Conservation (phyloP, 2,888 invertebrate genomes). For the Archips xylosteana region DNA sequence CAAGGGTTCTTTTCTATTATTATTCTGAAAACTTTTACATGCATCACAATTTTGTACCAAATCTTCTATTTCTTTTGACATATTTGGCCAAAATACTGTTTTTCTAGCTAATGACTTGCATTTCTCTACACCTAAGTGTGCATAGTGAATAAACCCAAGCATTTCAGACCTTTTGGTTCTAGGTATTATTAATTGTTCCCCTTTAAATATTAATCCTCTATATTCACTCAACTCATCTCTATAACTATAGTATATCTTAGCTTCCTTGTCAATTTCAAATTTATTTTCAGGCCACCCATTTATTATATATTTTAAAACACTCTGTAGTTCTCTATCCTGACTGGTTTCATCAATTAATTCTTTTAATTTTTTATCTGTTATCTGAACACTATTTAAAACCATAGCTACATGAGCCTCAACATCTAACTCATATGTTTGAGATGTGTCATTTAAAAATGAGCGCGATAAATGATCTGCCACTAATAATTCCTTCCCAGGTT, state of each 20-base stretch:
- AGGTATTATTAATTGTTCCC: conserved; percentile 8
- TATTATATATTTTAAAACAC: conserved; percentile 12
- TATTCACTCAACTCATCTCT: conserved; percentile 8
- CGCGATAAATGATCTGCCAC: conserved; percentile 13
- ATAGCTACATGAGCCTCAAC: conserved; percentile 8
- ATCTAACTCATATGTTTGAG: conserved; percentile 7
- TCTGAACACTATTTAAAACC: not conserved
- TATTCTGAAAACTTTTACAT: conserved; percentile 8
- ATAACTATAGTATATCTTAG: conserved; percentile 12
- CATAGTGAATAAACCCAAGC: conserved; percentile 3
- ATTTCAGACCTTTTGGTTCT: conserved; percentile 3
- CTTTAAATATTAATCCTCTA: not conserved
- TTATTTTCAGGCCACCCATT: conserved; percentile 5
- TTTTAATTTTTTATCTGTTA: conserved; percentile 2
- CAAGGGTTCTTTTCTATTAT: conserved; percentile 9
- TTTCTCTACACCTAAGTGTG: conserved; percentile 6
- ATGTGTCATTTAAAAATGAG: conserved; percentile 3
- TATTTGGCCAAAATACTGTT: conserved; percentile 7
- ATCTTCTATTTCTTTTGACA: conserved; percentile 11
- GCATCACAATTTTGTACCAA: not conserved
- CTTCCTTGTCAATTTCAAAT: conserved; percentile 1
- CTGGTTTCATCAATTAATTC: conserved; percentile 6
- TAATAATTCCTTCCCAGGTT: conserved; percentile 6
- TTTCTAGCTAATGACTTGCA: conserved; percentile 3
- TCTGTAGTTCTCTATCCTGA: not conserved